Evolutionary conservation across 2,797 vertebrate genomes (phyloP), one percentile per base, ranked within the genome.

Genomic region (Serranus cabrilla): DNA sequence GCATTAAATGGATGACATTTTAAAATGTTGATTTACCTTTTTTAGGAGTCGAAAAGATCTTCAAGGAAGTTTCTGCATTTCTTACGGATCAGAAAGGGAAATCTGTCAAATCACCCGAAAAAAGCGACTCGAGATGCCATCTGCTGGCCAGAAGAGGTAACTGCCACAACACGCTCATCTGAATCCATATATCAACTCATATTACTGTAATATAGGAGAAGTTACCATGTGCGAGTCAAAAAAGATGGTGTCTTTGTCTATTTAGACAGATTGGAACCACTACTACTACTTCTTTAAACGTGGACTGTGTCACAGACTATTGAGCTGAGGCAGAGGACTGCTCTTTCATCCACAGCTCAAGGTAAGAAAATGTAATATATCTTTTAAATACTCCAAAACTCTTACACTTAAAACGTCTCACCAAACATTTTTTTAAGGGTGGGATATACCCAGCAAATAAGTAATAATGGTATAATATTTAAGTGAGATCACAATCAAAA

Each of bases 141-240:
- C 52, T 76, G 43, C 34, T 61, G 59, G 39, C 49, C 34, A 31
- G 4, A 16, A 46, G 18, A 52, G 39, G 66, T 50, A 59, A 69
- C 5, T 31, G 5, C 16, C n/a, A 42, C 46, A 25, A n/a, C 61
- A 40, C 37, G 7, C 42, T 20, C n/a, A 11, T 17, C 25, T 55
- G n/a, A 11, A 66, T 23, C 20, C 21, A 47, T 5, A 34, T 0
- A 11, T 56, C 23, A 56, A 34, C 34, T 34, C 34, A 5, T 7
- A 34, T 9, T 7, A 17, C 23, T 70, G 10, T 56, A 61, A 27
- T 25, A 37, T 45, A 20, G 27, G 27, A 27, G 27, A 27, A 27
- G 27, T 27, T 27, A 27, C 6, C 27, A 27, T n/a, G n/a, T n/a
- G n/a, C n/a, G n/a, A n/a, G n/a, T n/a, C n/a, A n/a, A n/a, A n/a